Conservation (phyloP, 2,797 vertebrate species). For the Sebastes paucispinis region DNA sequence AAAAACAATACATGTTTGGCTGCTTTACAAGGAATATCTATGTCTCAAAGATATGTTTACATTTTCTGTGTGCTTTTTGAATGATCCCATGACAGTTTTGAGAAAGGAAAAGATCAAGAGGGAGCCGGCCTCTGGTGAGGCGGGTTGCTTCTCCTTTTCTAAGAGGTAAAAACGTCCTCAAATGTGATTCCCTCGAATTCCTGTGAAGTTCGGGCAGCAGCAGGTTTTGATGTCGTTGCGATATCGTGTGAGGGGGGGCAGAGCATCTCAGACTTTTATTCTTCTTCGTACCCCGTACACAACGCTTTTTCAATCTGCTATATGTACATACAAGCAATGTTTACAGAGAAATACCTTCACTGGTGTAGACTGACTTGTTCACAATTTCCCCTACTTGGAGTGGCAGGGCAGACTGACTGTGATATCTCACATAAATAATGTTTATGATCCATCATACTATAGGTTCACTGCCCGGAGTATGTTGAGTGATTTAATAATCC, state of each 20-base stretch:
- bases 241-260: conserved; percentile 34
- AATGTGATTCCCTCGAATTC: conserved; percentile 57
- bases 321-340: conserved; percentile 84
- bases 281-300: conserved; percentile 63
- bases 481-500: conserved; percentile 42
- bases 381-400: conserved; percentile 59
- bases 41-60: conserved; percentile 74
- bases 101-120: conserved; percentile 45
- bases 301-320: conserved; percentile 68
- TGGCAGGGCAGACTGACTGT: conserved; percentile 61
- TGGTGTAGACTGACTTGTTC: conserved; percentile 60
- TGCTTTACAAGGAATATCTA: conserved; percentile 82
- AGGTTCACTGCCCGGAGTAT: conserved; percentile 29
- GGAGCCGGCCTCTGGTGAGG: conserved; percentile 59
- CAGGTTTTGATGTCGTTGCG: conserved; percentile 53
- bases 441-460: conserved; percentile 46
- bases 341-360: conserved; percentile 73
- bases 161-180: conserved; percentile 56
- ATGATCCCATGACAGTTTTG: conserved; percentile 66
- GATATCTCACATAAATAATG: conserved; percentile 53
- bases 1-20: conserved; percentile 82
- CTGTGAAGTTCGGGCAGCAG: conserved; percentile 60
- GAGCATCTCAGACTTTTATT: conserved; percentile 57
- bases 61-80: conserved; percentile 73
- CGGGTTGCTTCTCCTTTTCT: conserved; percentile 35